Conservation (phyloP, 2,113 vertebrate species). For the Paraplagusia blochii region DNA sequence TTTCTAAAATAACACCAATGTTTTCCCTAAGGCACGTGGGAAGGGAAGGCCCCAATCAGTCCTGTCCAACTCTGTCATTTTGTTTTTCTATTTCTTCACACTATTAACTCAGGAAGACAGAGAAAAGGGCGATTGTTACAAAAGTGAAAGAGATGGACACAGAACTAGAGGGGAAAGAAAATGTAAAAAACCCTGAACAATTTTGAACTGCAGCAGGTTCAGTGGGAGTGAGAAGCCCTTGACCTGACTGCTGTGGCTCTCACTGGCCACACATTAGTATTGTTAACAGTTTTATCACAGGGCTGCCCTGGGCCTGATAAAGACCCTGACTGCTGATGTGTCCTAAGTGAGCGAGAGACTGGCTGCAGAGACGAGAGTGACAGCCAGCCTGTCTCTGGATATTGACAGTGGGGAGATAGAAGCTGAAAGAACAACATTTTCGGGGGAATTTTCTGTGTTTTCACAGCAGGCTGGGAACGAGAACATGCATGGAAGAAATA, state of each 20-base stretch:
- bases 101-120: slow-evolving; percentile 51
- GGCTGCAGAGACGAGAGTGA: slow-evolving; percentile 51
- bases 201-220: slow-evolving; percentile 13
- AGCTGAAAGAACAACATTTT: slow-evolving; percentile 55
- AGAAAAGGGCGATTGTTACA: slow-evolving; percentile 13
- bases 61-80: slow-evolving; percentile 33
- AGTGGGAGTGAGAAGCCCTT: slow-evolving; percentile 63
- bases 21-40: slow-evolving; percentile 58
- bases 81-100: neutral
- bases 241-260: slow-evolving; percentile 63
- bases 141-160: slow-evolving; percentile 29
- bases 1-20: slow-evolving; percentile 78
- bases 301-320: slow-evolving; percentile 72
- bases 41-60: slow-evolving; percentile 53
- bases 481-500: slow-evolving; percentile 22
- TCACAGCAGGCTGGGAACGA: slow-evolving; percentile 41
- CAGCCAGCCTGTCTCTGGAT: slow-evolving; percentile 68
- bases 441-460: slow-evolving; percentile 46
- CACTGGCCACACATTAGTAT: slow-evolving; percentile 64
- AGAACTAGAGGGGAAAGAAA: slow-evolving; percentile 6
- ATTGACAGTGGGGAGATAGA: slow-evolving; percentile 70
- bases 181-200: neutral
- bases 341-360: slow-evolving; percentile 53
- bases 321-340: slow-evolving; percentile 54
- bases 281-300: slow-evolving; percentile 78